Evolutionary conservation across 30 jellyfish, hydroid and myxozoan species (phyloP).

Genomic region (Rhopilema esculentum): DNA sequence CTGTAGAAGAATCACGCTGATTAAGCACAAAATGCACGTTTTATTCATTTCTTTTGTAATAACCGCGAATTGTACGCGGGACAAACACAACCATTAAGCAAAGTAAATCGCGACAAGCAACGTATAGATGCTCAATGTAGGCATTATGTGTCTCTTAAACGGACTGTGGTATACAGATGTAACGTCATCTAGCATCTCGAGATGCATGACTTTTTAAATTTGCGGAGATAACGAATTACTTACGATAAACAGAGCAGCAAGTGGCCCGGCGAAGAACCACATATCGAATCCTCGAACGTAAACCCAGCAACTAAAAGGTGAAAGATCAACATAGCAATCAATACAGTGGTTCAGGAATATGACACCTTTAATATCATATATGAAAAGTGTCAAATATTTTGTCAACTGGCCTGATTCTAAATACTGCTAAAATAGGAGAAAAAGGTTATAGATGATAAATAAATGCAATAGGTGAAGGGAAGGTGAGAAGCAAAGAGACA

Average conservation of each 20-base stretch:
- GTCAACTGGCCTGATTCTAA: background rate
- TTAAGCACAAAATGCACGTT: too few species aligned
- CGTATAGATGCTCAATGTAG: too few species aligned
- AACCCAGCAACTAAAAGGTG: constrained; percentile 80
- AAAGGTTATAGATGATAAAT: too few species aligned
- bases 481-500: too few species aligned
- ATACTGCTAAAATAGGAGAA: background rate
- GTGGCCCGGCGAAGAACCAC: constrained; percentile 92
- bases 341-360: background rate
- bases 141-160: too few species aligned
- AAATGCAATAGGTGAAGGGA: too few species aligned
- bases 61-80: too few species aligned
- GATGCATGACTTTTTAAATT: background rate
- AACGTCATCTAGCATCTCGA: background rate
- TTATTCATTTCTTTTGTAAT: too few species aligned
- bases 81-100: too few species aligned
- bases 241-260: constrained; percentile 67
- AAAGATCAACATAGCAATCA: background rate
- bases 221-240: background rate
- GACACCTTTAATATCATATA: background rate
- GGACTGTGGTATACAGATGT: background rate
- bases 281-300: constrained; percentile 77
- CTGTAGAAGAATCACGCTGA: constrained; percentile 16
- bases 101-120: too few species aligned
- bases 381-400: background rate